phyloP scores from a whole-genome alignment of 1,140 invertebrate species.

The Vanessa tameamea region DNA sequence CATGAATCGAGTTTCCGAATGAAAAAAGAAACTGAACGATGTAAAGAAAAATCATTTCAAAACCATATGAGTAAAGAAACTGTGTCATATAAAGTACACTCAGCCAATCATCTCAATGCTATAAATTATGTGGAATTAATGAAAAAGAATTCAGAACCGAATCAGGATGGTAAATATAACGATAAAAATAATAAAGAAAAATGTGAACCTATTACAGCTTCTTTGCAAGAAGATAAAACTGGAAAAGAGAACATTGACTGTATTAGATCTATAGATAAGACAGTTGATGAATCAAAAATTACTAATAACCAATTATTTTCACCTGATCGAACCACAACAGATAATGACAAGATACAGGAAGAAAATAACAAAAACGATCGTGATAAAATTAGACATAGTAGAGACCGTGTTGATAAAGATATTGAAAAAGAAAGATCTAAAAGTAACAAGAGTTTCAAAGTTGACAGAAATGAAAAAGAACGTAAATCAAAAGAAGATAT shows the following conservation, averaged over 20 bases:
- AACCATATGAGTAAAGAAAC: conserved; percentile 56
- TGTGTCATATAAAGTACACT: conserved; percentile 47
- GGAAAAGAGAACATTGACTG: conserved; percentile 65
- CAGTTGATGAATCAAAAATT: conserved; percentile 53
- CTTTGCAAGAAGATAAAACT: conserved; percentile 47
- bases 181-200: conserved; percentile 57
- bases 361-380: conserved; percentile 60
- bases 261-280: conserved; percentile 45
- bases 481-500: conserved; percentile 76
- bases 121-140: conserved; percentile 51
- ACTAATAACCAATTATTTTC: conserved; percentile 38
- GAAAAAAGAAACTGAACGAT: conserved; percentile 49
- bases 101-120: conserved; percentile 52
- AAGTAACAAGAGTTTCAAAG: conserved; percentile 50
- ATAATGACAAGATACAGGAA: conserved; percentile 59
- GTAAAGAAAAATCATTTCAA: conserved; percentile 45
- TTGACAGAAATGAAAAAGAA: conserved; percentile 64
- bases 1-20: conserved; percentile 43
- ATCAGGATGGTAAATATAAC: conserved; percentile 36
- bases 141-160: conserved; percentile 47
- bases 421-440: conserved; percentile 71
- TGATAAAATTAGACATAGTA: conserved; percentile 53
- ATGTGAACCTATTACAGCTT: conserved; percentile 43
- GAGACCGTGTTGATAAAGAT: conserved; percentile 77
- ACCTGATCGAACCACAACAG: conserved; percentile 49